These are phyloP conservation scores for Polypedilum vanderplanki DNA, from an alignment of 1,140 invertebrate species.

Conservation along the genomic window DNA sequence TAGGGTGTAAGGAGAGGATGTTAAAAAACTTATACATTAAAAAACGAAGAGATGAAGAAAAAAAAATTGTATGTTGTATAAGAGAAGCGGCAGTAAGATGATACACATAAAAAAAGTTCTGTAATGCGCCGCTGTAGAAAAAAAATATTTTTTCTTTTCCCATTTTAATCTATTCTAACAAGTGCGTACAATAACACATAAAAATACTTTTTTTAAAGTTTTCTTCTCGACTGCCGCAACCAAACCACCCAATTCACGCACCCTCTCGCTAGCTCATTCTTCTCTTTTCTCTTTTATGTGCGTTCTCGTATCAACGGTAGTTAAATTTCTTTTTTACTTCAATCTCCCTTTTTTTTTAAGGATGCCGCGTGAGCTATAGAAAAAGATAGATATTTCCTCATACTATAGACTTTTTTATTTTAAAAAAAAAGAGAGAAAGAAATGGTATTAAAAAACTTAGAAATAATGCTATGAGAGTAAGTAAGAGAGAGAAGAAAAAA, in stretches of 20 bases:
- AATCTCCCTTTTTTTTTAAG: not conserved
- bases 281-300: not conserved
- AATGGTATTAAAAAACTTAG: no score
- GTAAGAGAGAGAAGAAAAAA: no score
- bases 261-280: not conserved
- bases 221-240: not conserved
- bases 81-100: not conserved
- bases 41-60: not conserved
- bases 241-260: not conserved
- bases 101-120: not conserved
- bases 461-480: no score
- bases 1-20: not conserved
- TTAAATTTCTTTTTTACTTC: conserved; percentile 25
- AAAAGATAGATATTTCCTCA: no score
- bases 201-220: conserved; percentile 27
- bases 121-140: conserved; percentile 16
- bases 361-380: no score
- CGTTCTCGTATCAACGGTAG: conserved; percentile 24
- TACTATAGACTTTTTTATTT: no score
- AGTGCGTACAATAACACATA: conserved; percentile 27
- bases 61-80: no score
- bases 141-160: conserved; percentile 3
- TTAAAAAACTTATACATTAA: conserved; percentile 26
- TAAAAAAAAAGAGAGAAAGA: no score
- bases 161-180: conserved; percentile 29